Base-by-base conservation (phyloP, 2,113 vertebrate genomes). In the Oreochromis tanganicae region DNA sequence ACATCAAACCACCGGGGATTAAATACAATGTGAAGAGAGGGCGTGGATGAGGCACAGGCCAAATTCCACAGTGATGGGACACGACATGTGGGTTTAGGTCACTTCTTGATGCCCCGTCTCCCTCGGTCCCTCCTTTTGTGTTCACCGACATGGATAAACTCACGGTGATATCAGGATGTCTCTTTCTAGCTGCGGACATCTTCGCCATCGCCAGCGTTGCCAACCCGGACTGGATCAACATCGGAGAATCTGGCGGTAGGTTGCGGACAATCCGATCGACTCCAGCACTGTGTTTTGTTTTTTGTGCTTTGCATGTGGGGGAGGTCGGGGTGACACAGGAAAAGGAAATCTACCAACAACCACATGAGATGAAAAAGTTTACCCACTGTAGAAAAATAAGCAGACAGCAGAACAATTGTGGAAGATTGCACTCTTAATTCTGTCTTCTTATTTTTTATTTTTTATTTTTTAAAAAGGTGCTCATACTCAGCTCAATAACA, bases 161-260 rank as follows among this genome's bases (percentile, higher is more conserved):
- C 95, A 98, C 97, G 94, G 97, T 98, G 94, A 98, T 99, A 91
- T 98, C 98, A 97, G 98, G 97, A 97, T 99, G 98, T 92, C 97
- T 99, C 91, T 99, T 99, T 94, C 97, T 99, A 93, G 97, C 98
- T 79, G 98, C 98, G 38, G 98, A 99, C 96, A 98, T 99, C 95
- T 99, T 99, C 94, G 98, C 98, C 93, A 98, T 99, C 95, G 98
- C 97, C 95, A 99, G 98, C 96, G 96, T 99, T 94, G 97, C 96
- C 91, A 98, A 98, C 95, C 98, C 98, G 81, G 98, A 99, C 96
- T 99, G 98, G 98, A 98, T 99, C 97, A 98, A 98, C 97, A 98
- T 98, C 21, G 98, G 98, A 87, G 97, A 97, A 85, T 97, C 97
- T 54, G 97, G 97, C 83, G 97, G 98, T 98, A 96, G 95, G 96